These are phyloP conservation scores for Cyrtonyx montezumae DNA, from an alignment of 2,113 vertebrate species.

Conservation along the genomic window DNA sequence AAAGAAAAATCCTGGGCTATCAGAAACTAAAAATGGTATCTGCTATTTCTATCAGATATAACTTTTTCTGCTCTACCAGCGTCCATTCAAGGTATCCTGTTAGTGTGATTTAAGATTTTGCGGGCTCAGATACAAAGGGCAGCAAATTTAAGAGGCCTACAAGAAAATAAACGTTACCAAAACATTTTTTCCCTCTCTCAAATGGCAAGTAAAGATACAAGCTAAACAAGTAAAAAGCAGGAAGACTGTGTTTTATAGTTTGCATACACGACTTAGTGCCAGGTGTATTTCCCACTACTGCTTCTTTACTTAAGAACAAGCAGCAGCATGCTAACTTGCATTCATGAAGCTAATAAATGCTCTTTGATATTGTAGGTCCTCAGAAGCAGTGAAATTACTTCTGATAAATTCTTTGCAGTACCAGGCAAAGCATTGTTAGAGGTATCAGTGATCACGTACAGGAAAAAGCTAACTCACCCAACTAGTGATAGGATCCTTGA, in stretches of 20 bases:
- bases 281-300: not conserved
- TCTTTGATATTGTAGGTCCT: accelerated
- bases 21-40: not conserved
- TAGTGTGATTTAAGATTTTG: not conserved
- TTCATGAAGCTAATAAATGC: accelerated
- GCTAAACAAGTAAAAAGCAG: not conserved
- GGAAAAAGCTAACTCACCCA: no score
- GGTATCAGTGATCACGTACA: no score
- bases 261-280: accelerated
- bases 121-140: not conserved
- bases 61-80: not conserved
- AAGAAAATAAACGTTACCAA: not conserved
- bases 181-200: not conserved
- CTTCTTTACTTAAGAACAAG: not conserved
- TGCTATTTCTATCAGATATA: not conserved
- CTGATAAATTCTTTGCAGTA: no score
- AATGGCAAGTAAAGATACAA: not conserved
- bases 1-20: not conserved
- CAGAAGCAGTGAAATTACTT: no score
- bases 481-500: no score
- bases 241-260: accelerated
- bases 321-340: not conserved
- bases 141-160: not conserved
- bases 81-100: not conserved
- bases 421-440: no score